These are phyloP conservation scores for Momotus momota DNA, from an alignment of 2,797 vertebrate genomes.

Conservation along the genomic window DNA sequence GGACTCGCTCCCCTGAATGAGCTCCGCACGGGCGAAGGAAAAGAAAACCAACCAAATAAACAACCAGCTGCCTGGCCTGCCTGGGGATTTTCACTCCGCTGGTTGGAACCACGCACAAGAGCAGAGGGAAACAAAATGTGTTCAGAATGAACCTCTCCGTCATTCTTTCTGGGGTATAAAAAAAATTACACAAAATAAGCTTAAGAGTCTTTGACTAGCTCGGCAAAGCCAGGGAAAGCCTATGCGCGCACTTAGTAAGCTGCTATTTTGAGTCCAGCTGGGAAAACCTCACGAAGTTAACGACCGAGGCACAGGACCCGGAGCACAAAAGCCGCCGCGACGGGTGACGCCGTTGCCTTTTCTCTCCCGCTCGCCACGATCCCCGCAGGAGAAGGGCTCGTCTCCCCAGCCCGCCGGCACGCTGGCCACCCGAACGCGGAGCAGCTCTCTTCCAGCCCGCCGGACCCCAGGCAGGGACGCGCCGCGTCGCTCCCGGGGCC, in stretches of 20 bases:
- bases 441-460: background rate
- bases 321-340: background rate
- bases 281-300: background rate
- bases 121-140: rapidly evolving
- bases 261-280: background rate
- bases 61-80: background rate
- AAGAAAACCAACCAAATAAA: no score
- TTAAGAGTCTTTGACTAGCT: background rate
- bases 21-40: no score
- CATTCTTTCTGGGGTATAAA: no score
- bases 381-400: background rate
- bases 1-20: background rate
- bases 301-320: background rate
- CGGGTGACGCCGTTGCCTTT: background rate
- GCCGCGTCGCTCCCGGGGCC: no score
- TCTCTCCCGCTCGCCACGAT: background rate
- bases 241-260: background rate
- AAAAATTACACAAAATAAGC: background rate
- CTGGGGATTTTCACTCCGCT: background rate
- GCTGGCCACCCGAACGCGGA: background rate
- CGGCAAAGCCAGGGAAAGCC: background rate
- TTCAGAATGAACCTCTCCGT: rapidly evolving
- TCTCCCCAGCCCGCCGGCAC: background rate
- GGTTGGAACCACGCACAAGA: background rate
- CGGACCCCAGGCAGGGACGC: no score